These are phyloP conservation scores for Drosophila carrolli DNA, from an alignment of 1,140 invertebrate genomes.

Conservation along the genomic window DNA sequence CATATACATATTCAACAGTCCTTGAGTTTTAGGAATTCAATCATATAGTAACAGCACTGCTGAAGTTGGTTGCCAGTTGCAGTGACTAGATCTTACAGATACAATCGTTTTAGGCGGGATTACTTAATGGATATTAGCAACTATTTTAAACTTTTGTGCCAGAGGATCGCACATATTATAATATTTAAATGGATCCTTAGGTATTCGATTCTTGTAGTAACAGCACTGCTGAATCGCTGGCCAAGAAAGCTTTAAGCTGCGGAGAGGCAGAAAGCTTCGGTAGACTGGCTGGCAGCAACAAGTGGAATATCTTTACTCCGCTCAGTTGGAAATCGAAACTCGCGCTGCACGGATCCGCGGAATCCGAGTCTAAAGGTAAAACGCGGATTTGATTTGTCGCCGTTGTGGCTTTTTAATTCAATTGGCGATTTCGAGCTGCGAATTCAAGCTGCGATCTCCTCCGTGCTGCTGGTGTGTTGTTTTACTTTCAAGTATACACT, in stretches of 20 bases:
- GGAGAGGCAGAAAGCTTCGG: conserved; percentile 17
- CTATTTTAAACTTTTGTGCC: too few relatives aligned
- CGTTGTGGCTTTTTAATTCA: conserved; percentile 59
- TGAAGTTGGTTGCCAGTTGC: too few relatives aligned
- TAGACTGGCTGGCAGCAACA: conserved; percentile 30
- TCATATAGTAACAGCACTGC: too few relatives aligned
- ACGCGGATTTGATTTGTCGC: conserved; percentile 22
- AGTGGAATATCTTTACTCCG: conserved; percentile 19
- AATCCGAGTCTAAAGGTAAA: conserved; percentile 18
- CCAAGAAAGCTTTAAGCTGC: conserved; percentile 23
- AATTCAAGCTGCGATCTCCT: conserved; percentile 8
- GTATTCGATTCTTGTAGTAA: background rate
- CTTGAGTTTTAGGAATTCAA: too few relatives aligned
- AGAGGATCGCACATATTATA: too few relatives aligned
- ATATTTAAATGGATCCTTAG: too few relatives aligned
- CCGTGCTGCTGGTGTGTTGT: conserved; percentile 35
- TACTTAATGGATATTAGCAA: too few relatives aligned
- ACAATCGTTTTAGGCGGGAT: too few relatives aligned
- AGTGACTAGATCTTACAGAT: too few relatives aligned
- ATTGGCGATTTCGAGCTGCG: conserved; percentile 52
- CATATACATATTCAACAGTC: too few relatives aligned
- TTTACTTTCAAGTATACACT: conserved; percentile 37
- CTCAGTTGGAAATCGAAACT: conserved; percentile 54
- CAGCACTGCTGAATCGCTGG: background rate
- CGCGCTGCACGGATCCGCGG: conserved; percentile 35